Conservation (phyloP, 1,140 invertebrate genomes). For the Caenorhabditis latens region DNA sequence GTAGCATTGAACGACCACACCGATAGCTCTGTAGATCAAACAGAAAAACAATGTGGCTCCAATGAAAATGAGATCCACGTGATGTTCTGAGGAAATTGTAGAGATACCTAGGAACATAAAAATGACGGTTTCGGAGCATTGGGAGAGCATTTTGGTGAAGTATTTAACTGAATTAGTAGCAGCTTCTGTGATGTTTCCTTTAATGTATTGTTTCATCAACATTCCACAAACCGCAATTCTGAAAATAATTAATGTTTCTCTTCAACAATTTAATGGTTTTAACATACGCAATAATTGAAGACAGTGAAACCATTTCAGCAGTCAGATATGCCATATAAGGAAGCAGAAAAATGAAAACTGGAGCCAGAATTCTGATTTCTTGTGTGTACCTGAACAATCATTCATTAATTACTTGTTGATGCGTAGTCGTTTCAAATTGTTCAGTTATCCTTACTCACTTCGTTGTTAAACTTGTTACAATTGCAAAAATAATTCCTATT, state of each 20-base stretch:
- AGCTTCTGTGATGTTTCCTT: slow-evolving; percentile 96
- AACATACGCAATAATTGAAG: slow-evolving; percentile 75
- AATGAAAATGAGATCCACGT: slow-evolving; percentile 84
- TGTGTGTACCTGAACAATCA: slow-evolving; percentile 65
- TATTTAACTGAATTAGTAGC: slow-evolving; percentile 97
- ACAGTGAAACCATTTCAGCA: slow-evolving; percentile 74
- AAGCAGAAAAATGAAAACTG: slow-evolving; percentile 75
- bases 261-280: neutral
- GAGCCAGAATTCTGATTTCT: slow-evolving; percentile 67
- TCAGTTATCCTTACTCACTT: slow-evolving; percentile 56
- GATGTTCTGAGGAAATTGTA: slow-evolving; percentile 85
- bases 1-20: slow-evolving; percentile 74
- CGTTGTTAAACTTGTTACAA: slow-evolving; percentile 84
- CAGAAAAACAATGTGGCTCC: slow-evolving; percentile 93
- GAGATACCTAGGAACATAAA: slow-evolving; percentile 91
- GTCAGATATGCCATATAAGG: slow-evolving; percentile 74
- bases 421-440: too few relatives aligned
- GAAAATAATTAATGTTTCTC: neutral
- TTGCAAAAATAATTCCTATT: slow-evolving; percentile 94
- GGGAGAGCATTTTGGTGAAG: slow-evolving; percentile 92
- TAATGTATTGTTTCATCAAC: slow-evolving; percentile 98
- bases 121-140: slow-evolving; percentile 91
- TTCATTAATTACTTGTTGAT: neutral
- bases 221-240: slow-evolving; percentile 97
- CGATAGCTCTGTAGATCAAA: slow-evolving; percentile 89